These are phyloP conservation scores for Gymnocephalus cernua DNA, from an alignment of 2,113 vertebrate genomes.

Conservation along the genomic window DNA sequence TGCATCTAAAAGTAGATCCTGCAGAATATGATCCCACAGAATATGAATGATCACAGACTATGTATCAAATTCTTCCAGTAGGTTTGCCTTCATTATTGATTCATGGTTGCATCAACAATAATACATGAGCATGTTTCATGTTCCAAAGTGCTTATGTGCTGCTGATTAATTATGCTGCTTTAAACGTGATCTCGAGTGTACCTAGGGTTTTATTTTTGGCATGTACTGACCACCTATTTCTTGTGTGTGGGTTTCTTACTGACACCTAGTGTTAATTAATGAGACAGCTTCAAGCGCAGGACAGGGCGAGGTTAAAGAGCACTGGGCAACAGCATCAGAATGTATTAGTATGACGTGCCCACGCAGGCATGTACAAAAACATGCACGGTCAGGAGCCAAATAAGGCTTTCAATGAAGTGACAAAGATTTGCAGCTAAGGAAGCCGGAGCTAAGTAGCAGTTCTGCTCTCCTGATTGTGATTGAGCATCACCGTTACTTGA, in stretches of 20 bases:
- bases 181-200: neutral
- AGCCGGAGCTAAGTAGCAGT: neutral
- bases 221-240: conserved; percentile 21
- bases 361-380: neutral
- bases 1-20: conserved; percentile 18
- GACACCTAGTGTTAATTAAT: conserved; percentile 84
- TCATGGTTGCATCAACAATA: neutral
- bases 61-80: neutral
- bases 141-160: neutral
- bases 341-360: neutral
- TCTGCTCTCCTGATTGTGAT: neutral
- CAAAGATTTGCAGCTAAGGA: neutral
- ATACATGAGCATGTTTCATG: neutral
- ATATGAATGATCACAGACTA: neutral
- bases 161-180: neutral
- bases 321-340: neutral
- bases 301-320: neutral
- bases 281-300: conserved; percentile 36
- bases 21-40: neutral
- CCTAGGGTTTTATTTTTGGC: conserved; percentile 3
- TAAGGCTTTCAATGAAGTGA: neutral
- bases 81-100: neutral
- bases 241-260: conserved; percentile 69
- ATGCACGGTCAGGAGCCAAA: neutral
- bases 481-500: neutral